phyloP scores from a whole-genome alignment of 2,113 vertebrate species.

The Tachysurus fulvidraco region DNA sequence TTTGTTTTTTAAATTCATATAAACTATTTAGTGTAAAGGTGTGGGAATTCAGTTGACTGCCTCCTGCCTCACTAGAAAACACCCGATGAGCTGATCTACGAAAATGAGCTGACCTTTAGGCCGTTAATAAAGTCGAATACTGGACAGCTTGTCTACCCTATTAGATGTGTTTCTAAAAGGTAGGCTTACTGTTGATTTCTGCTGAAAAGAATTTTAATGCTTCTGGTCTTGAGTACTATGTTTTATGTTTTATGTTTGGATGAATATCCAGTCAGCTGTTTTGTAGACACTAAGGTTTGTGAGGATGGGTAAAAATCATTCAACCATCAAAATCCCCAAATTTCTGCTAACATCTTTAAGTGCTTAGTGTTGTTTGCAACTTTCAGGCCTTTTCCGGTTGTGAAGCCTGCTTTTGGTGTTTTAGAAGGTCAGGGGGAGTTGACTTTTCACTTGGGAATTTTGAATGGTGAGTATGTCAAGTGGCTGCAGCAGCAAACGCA shows the following conservation, averaged over 20 bases:
- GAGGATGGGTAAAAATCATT: background rate
- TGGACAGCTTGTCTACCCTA: conserved; percentile 44
- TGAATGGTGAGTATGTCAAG: conserved; percentile 62
- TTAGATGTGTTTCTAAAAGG: conserved; percentile 66
- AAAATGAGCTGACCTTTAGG: conserved; percentile 63
- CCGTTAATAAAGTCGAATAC: conserved; percentile 52
- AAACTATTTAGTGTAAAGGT: too few relatives aligned
- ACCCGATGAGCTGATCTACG: conserved; percentile 58
- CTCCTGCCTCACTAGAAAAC: conserved; percentile 54
- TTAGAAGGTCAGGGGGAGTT: conserved; percentile 62
- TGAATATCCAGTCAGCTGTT: background rate
- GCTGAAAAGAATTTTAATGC: background rate
- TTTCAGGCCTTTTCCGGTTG: conserved; percentile 57
- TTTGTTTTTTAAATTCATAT: too few relatives aligned
- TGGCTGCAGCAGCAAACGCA: background rate
- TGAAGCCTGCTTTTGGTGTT: conserved; percentile 50
- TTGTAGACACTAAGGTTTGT: background rate
- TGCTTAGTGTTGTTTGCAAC: background rate
- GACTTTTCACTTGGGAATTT: conserved; percentile 68
- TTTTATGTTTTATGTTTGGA: background rate
- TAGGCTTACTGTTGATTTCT: background rate
- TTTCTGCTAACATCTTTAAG: background rate
- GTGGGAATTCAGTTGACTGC: background rate
- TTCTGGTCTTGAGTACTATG: background rate
- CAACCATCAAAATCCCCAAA: background rate